Evolutionary conservation across 2,888 invertebrate species (phyloP).

Genomic region (Nomada ruficornis): DNA sequence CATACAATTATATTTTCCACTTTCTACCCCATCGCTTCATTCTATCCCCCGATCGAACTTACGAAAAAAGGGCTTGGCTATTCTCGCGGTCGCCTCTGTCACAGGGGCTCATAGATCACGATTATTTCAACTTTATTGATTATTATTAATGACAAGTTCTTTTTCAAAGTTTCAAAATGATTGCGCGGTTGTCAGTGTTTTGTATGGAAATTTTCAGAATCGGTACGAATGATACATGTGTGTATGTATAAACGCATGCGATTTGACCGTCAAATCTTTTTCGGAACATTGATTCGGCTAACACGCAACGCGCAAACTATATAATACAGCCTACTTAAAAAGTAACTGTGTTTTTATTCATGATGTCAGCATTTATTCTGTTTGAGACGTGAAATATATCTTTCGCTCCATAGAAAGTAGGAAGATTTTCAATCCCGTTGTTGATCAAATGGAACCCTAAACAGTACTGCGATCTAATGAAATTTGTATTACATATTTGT

Average conservation of each 20-base stretch:
- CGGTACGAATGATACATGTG: conserved; percentile 38
- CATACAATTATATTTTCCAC: conserved; percentile 1
- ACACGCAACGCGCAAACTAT: not conserved
- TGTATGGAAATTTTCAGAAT: not conserved
- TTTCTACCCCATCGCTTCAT: not conserved
- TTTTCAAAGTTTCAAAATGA: not conserved
- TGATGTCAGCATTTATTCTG: not conserved
- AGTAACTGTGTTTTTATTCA: not conserved
- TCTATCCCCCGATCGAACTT: not conserved
- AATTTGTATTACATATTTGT: not conserved
- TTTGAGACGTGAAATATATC: not conserved
- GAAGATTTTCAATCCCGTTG: not conserved
- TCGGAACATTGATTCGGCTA: conserved; percentile 11
- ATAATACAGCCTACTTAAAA: not conserved
- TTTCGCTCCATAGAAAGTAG: not conserved
- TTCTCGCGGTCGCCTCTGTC: not conserved
- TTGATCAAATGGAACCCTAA: not conserved
- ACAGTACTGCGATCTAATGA: too few species aligned
- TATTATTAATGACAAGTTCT: not conserved
- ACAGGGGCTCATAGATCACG: not conserved
- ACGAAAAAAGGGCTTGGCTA: conserved; percentile 52
- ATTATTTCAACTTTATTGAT: not conserved
- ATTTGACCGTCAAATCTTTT: conserved; percentile 1
- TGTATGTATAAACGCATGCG: conserved; percentile 13
- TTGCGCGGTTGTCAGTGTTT: not conserved